These are phyloP conservation scores for Coelogynopora nodosa DNA, from an alignment of 2,888 invertebrate genomes.

Conservation along the genomic window DNA sequence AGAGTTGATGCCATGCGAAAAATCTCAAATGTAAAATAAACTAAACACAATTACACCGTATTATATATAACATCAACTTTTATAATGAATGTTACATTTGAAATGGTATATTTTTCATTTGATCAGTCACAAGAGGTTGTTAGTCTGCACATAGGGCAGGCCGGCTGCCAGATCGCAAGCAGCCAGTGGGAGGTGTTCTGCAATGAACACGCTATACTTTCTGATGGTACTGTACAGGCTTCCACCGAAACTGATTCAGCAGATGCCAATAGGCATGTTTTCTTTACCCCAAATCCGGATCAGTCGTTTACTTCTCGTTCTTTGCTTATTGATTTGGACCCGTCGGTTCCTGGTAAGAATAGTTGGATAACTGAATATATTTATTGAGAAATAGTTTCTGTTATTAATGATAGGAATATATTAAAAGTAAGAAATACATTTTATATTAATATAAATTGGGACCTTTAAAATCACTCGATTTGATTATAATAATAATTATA, in stretches of 20 bases:
- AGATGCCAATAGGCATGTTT: background rate
- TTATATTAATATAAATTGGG: too few relatives aligned
- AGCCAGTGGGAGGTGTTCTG: background rate
- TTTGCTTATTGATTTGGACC: conserved; percentile 19
- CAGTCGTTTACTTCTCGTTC: background rate
- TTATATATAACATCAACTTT: too few relatives aligned
- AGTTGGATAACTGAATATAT: too few relatives aligned
- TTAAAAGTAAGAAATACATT: too few relatives aligned
- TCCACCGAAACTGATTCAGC: background rate
- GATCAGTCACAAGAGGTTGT: background rate
- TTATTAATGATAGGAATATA: too few relatives aligned
- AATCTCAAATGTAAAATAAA: too few relatives aligned
- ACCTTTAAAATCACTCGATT: too few relatives aligned
- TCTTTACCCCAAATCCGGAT: background rate
- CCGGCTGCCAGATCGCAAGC: conserved; percentile 18
- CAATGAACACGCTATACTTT: background rate
- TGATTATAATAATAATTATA: too few relatives aligned
- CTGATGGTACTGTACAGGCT: background rate
- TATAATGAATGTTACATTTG: too few relatives aligned
- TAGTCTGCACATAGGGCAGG: background rate
- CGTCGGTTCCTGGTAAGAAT: background rate
- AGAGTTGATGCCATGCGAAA: too few relatives aligned
- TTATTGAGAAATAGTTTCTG: too few relatives aligned
- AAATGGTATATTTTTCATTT: background rate
- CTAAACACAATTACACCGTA: too few relatives aligned